phyloP scores from a whole-genome alignment of 1,140 invertebrate genomes.

The Drosophila truncata region DNA sequence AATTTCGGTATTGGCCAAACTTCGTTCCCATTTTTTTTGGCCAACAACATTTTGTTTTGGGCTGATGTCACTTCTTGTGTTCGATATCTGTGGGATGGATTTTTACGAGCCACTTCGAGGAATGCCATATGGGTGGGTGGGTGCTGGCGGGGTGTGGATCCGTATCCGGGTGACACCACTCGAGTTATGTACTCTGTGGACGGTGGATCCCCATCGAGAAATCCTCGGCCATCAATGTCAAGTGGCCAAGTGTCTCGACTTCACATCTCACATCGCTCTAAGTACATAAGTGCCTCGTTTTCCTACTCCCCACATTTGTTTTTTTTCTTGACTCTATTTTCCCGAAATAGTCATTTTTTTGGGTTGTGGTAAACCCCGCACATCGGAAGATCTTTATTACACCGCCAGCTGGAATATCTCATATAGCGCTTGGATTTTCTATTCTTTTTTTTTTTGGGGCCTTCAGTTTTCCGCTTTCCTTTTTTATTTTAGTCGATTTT shows the following conservation, averaged over 20 bases:
- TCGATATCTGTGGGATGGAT: conserved; percentile 25
- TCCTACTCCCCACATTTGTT: neutral
- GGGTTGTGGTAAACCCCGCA: conserved; percentile 10
- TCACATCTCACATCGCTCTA: conserved; percentile 45
- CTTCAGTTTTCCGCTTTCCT: conserved; percentile 8
- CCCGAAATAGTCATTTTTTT: conserved; percentile 14
- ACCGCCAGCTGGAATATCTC: conserved; percentile 71
- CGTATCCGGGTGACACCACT: conserved; percentile 55
- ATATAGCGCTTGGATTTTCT: conserved; percentile 53
- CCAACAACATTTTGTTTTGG: conserved; percentile 48
- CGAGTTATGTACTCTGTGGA: neutral
- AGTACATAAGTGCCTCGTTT: conserved; percentile 38
- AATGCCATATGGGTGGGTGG: neutral
- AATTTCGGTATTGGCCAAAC: conserved; percentile 58
- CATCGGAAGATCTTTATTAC: conserved; percentile 29
- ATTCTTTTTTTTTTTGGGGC: conserved; percentile 12
- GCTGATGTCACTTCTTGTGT: conserved; percentile 64
- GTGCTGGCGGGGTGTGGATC: neutral
- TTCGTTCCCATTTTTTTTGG: conserved; percentile 28
- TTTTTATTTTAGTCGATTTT: conserved; percentile 21
- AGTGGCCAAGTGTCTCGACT: conserved; percentile 51
- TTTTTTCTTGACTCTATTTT: neutral
- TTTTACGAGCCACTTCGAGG: conserved; percentile 44
- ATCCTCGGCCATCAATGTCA: conserved; percentile 65
- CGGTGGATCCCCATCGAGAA: conserved; percentile 8